Percentiles rank a stretch among this genome's conserved stretches.
Conservation (phyloP, 2,113 vertebrate species). For the Plecturocebus donacophilus region DNA sequence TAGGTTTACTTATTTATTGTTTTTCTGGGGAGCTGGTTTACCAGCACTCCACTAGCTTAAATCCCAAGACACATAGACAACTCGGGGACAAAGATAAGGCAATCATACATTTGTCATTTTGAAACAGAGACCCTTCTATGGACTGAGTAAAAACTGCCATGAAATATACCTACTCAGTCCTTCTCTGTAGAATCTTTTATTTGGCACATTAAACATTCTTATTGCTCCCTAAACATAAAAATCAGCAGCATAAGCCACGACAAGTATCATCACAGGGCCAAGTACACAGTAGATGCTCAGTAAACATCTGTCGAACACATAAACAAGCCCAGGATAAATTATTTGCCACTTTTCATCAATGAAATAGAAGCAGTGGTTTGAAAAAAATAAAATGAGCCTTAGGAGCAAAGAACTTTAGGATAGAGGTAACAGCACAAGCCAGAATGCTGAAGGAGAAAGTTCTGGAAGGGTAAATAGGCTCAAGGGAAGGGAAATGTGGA, state of each 20-base stretch:
- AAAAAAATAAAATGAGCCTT: conserved; percentile 43
- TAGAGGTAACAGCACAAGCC: neutral
- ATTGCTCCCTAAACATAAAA: conserved; percentile 10
- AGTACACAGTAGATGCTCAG: neutral
- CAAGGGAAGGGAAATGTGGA: neutral
- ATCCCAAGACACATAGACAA: neutral
- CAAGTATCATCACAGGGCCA: neutral
- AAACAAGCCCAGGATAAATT: conserved; percentile 24
- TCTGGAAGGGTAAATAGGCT: neutral
- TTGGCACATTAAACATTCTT: conserved; percentile 30
- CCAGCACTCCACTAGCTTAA: conserved; percentile 11
- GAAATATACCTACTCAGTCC: conserved; percentile 6
- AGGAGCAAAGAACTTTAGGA: neutral
- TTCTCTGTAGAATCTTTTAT: conserved; percentile 40
- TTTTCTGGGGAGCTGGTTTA: conserved; percentile 11
- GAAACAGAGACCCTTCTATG: conserved; percentile 8
- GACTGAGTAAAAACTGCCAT: conserved; percentile 12
- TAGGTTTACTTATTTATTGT: conserved; percentile 27
- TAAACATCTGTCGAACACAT: conserved; percentile 34
- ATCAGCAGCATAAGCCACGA: neutral
- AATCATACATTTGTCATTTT: neutral
- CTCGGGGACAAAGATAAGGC: conserved; percentile 19
- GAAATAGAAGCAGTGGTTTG: conserved; percentile 10
- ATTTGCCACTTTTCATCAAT: conserved; percentile 20
- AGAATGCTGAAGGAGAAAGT: conserved; percentile 15